These are phyloP conservation scores for Daubentonia madagascariensis DNA, from an alignment of 2,113 vertebrate genomes.

Conservation along the genomic window DNA sequence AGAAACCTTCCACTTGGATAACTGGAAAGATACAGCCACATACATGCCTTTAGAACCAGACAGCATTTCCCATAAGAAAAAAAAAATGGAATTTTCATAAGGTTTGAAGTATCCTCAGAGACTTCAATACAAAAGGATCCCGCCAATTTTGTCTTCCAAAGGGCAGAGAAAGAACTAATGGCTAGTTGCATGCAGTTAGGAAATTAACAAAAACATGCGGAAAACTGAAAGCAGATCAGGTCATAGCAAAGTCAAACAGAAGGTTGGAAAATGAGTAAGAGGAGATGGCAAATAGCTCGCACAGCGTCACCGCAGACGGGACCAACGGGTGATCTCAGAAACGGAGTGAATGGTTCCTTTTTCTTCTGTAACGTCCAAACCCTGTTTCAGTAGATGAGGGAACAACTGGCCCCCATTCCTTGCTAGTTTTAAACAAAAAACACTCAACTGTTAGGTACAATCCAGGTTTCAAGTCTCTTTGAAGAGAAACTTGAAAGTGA, in stretches of 20 bases:
- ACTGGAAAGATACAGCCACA: neutral
- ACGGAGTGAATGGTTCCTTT: neutral
- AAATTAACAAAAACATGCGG: constrained; percentile 55
- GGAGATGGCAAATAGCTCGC: neutral
- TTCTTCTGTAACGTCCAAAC: neutral
- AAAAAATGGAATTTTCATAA: constrained; percentile 1
- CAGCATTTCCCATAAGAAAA: constrained; percentile 15
- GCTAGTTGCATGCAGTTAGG: neutral
- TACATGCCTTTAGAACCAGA: neutral
- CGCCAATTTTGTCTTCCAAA: constrained; percentile 36
- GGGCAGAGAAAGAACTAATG: neutral
- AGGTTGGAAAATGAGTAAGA: neutral
- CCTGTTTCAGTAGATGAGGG: no score
- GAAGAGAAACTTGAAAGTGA: neutral
- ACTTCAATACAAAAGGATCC: constrained; percentile 14
- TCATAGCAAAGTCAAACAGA: constrained; percentile 47
- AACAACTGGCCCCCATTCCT: no score
- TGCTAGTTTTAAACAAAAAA: neutral
- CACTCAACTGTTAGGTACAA: neutral
- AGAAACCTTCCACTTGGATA: neutral
- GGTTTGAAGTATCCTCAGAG: constrained; percentile 55
- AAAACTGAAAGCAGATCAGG: constrained; percentile 28
- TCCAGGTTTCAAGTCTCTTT: neutral
- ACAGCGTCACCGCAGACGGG: neutral
- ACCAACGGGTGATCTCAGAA: neutral